phyloP scores from a whole-genome alignment of 1,140 invertebrate genomes.

The Drosophila bipectinata region DNA sequence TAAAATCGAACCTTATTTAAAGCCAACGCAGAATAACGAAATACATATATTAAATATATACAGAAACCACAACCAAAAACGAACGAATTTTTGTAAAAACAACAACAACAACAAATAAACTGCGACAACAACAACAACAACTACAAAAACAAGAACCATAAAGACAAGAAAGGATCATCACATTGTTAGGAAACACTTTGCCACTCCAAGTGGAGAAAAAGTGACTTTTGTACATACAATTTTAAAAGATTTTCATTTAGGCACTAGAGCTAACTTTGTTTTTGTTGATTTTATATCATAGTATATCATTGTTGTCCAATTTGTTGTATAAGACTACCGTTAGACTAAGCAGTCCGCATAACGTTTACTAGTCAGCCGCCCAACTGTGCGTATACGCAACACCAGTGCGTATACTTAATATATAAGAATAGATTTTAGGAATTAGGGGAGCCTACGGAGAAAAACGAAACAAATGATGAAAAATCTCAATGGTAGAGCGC shows the following conservation, averaged over 20 bases:
- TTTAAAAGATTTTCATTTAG: neutral
- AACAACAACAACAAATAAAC: conserved; percentile 30
- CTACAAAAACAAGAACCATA: conserved; percentile 42
- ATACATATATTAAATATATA: conserved; percentile 6
- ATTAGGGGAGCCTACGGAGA: conserved; percentile 8
- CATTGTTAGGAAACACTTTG: conserved; percentile 31
- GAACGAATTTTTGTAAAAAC: conserved; percentile 59
- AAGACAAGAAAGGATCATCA: conserved; percentile 57
- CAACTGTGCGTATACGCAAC: conserved; percentile 74
- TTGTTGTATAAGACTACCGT: conserved; percentile 47
- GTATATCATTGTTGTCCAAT: conserved; percentile 57
- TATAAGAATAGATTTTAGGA: conserved; percentile 48
- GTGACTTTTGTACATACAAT: conserved; percentile 53
- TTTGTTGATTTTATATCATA: conserved; percentile 49
- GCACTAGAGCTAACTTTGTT: conserved; percentile 19
- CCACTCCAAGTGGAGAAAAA: neutral
- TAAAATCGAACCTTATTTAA: conserved; percentile 56
- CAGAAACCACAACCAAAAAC: conserved; percentile 50
- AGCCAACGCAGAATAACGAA: conserved; percentile 54
- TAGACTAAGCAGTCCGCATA: conserved; percentile 29
- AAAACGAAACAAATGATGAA: conserved; percentile 65
- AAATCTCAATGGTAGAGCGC: conserved; percentile 76
- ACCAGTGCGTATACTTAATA: conserved; percentile 67
- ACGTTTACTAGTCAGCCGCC: conserved; percentile 66
- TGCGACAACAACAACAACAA: conserved; percentile 21